A percentile compares a stretch with the other conserved stretches of the same genome.
These are phyloP conservation scores for Phallusia fumigata DNA, from an alignment of 23 tunicate genomes.

Conservation along the genomic window DNA sequence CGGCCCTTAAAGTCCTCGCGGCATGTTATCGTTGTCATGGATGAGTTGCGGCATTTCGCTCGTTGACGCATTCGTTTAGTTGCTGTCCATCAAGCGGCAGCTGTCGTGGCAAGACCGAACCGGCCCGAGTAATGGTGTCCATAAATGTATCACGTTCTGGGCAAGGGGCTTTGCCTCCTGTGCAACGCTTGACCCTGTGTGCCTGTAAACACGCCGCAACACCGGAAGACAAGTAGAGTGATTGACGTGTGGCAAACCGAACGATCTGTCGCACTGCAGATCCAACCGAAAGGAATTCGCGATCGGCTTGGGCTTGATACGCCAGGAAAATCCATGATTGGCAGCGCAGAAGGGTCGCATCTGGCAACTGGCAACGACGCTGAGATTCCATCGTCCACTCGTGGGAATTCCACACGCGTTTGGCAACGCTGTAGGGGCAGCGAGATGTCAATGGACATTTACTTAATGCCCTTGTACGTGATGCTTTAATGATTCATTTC, in stretches of 20 bases:
- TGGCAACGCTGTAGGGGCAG: not conserved
- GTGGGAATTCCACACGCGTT: not conserved
- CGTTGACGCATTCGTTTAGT: not conserved
- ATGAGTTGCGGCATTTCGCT: not conserved
- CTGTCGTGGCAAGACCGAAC: not conserved
- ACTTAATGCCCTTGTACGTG: not conserved
- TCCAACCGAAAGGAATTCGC: not conserved
- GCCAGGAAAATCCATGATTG: not conserved
- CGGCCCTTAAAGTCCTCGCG: not conserved
- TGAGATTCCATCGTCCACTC: slow-evolving; percentile 1
- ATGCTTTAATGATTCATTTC: not conserved
- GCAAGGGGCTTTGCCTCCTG: not conserved
- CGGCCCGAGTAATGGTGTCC: not conserved
- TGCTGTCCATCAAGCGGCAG: not conserved
- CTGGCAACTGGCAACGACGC: slow-evolving; percentile 9
- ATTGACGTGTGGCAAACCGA: not conserved
- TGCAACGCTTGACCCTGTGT: not conserved
- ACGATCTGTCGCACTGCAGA: not conserved
- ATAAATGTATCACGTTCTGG: not conserved
- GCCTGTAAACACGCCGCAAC: not conserved
- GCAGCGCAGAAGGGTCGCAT: not conserved
- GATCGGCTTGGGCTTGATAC: not conserved
- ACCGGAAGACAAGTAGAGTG: not conserved
- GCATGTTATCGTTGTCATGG: slow-evolving; percentile 10
- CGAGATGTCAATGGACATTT: slow-evolving; percentile 7